phyloP scores from a whole-genome alignment of 2,888 invertebrate genomes.

The Clistopyga incitator region DNA sequence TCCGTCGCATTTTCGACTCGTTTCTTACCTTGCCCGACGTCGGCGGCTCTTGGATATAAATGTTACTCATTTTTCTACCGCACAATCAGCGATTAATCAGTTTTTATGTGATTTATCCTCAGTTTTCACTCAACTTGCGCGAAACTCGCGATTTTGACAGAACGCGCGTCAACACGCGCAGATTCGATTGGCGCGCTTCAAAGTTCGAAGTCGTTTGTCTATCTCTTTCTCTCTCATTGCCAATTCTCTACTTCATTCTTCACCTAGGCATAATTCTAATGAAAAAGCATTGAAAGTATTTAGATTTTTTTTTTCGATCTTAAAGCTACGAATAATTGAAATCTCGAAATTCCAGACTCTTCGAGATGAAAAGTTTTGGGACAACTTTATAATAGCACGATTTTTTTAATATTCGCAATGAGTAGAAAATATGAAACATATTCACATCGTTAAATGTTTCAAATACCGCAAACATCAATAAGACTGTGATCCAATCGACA shows the following conservation, averaged over 20 bases:
- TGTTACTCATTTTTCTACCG: constrained; percentile 92
- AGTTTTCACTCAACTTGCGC: not conserved
- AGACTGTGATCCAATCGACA: too few relatives aligned
- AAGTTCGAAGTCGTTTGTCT: not conserved
- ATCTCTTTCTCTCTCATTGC: not conserved
- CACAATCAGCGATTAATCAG: not conserved
- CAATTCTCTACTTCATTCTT: too few relatives aligned
- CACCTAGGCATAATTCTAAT: not conserved
- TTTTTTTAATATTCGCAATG: too few relatives aligned
- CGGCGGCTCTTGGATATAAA: constrained; percentile 98
- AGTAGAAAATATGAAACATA: too few relatives aligned
- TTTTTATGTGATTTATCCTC: not conserved
- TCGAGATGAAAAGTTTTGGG: too few relatives aligned
- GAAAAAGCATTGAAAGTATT: too few relatives aligned
- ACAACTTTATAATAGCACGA: too few relatives aligned
- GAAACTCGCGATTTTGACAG: constrained; percentile 1
- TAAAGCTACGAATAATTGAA: too few relatives aligned
- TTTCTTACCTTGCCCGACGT: constrained; percentile 94
- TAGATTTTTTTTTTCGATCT: too few relatives aligned
- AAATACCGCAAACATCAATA: too few relatives aligned
- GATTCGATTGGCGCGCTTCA: not conserved
- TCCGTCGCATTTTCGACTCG: not conserved
- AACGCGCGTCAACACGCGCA: not conserved
- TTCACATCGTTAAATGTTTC: too few relatives aligned
- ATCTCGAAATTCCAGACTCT: too few relatives aligned